Base-by-base conservation (phyloP, 2,113 vertebrate genomes). In the Agapornis roseicollis region DNA sequence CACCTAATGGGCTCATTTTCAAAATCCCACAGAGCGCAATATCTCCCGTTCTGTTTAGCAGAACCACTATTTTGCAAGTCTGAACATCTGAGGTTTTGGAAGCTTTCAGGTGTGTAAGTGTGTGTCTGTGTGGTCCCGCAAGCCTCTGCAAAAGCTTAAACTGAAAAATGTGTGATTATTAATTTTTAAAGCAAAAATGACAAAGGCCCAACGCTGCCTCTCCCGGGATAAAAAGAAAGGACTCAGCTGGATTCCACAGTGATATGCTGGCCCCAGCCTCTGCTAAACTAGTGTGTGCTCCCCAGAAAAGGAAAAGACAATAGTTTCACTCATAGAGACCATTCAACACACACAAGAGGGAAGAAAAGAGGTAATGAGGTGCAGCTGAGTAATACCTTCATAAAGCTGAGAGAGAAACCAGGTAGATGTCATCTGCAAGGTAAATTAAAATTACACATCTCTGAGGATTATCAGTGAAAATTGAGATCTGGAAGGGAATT, bases 401-500 rank as follows among this genome's bases (percentile, higher is more conserved):
- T 6, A 80, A 84, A 92, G 63, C 87, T 89, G 87, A 87, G 47
- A 92, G 55, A 86, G 66, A 94, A 93, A 96, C 23, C 89, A 94
- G 85, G 94, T 87, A 95, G 87, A 96, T 39, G 71, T 85, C 95
- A 96, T 66, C 95, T 96, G 95, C 89, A 96, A 97, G 71, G 93
- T 91, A 95, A 96, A 97, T 94, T 89, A 91, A 95, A 96, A 91
- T 93, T 92, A 93, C 35, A 85, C 29, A 78, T 94, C 91, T 93
- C 88, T 63, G 63, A 93, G 91, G 93, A 96, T 92, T 96, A 91
- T 80, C 88, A 94, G 63, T 53, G 79, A 95, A 96, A 96, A 94
- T 23, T 93, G 89, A 96, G 89, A 96, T 77, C 91, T 96, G 93
- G 73, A 96, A 95, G 60, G 82, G 79, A 97, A 97, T 97, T 97